A percentile compares a stretch with the other conserved stretches of the same genome.
phyloP scores from a whole-genome alignment of 2,113 vertebrate species.

The Pelecanoides urinatrix region DNA sequence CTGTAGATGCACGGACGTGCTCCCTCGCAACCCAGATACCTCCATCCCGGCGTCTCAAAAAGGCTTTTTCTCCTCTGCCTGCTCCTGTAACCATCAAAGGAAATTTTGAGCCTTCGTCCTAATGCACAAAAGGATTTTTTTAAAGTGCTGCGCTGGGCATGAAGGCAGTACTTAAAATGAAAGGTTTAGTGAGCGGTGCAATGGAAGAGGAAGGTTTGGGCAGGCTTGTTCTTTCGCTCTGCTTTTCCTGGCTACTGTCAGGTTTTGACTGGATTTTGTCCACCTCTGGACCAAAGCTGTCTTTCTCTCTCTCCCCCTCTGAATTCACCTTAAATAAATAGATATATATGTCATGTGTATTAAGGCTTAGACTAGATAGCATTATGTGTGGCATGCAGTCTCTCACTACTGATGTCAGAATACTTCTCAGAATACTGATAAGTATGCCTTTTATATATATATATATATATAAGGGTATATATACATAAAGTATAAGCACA shows the following conservation, averaged over 20 bases:
- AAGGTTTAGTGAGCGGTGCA: neutral
- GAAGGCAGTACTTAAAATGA: neutral
- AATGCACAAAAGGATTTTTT: neutral
- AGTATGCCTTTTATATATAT: neutral
- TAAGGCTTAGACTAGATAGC: neutral
- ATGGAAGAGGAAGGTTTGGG: neutral
- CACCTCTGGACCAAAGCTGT: neutral
- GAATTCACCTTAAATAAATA: neutral
- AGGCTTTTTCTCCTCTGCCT: neutral
- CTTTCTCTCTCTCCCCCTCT: neutral
- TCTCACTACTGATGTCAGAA: fast-evolving
- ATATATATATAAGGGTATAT: too few relatives aligned
- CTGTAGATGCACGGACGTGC: neutral
- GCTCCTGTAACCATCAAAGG: constrained; percentile 21
- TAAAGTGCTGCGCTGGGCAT: neutral
- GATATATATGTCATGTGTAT: neutral
- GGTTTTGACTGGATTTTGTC: neutral
- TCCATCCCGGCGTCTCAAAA: neutral
- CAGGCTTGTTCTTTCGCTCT: neutral
- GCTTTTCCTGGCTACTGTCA: neutral
- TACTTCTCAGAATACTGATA: neutral
- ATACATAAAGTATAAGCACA: neutral
- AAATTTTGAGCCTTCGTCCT: neutral
- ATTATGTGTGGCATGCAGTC: neutral
- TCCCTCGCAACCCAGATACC: neutral